Base-by-base conservation (phyloP, 2,888 invertebrate genomes). In the Ochropleura leucogaster region DNA sequence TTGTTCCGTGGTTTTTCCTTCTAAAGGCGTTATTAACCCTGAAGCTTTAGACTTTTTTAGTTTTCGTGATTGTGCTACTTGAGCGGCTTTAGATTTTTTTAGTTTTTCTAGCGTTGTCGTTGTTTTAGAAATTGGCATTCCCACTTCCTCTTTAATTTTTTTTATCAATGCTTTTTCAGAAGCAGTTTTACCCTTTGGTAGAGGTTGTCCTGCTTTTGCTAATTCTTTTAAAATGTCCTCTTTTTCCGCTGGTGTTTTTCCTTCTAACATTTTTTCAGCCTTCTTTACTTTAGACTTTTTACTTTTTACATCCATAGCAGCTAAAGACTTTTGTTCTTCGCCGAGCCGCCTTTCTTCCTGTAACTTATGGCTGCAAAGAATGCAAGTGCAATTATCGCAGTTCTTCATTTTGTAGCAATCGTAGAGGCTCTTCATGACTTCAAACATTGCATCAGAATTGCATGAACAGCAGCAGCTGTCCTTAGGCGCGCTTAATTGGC, bases 391-490 rank as follows among this genome's bases (percentile, higher is more conserved):
- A 77, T 93, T 80, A 78, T 94, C 90, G 77, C 94, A 95, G 80
- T 94, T 92, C 88, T 93, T 95, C 82, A 91, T 94, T 82, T 94
- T 94, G 65, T 95, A 95, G 78, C 95, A 95, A 66, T 95, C 94
- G 73, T 95, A 95, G 14, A 95, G 90, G 72, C 94, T 90, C 85
- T 95, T 95, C 95, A 95, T 94, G n/a, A 94, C 95, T 85, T 94
- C 94, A 79, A 94, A 95, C 93, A 95, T 94, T 9, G 93, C 93
- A 83, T 95, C 95, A n/a, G 95, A 94, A 83, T 95, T 94, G 82
- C 86, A 84, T 44, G 79, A 73, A 73, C 85, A 83, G 57, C 86
- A 87, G 59, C 86, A 94, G 59, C 84, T 88, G 60, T 94, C 94
- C 66, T 94, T 87, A 55, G 85, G 74, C 20, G 86, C 85, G 70